A percentile compares a stretch with the other conserved stretches of the same genome.
These are phyloP conservation scores for Phengaris alcon DNA, from an alignment of 2,888 invertebrate genomes.

Conservation along the genomic window DNA sequence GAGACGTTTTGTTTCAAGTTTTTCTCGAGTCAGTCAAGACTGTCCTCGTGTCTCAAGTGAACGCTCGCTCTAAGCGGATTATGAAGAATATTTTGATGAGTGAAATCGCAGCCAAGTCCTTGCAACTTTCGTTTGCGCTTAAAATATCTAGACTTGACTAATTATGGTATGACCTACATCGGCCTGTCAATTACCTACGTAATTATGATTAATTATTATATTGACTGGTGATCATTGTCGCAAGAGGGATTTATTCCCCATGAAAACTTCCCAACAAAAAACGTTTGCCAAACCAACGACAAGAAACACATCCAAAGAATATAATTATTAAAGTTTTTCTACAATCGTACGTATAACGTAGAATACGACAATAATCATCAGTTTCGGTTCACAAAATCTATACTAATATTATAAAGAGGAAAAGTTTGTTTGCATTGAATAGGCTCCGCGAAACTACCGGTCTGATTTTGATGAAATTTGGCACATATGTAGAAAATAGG, in stretches of 20 bases:
- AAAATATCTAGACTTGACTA: slow-evolving; percentile 22
- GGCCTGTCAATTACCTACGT: background rate
- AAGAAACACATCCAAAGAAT: background rate
- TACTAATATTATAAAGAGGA: too few species aligned
- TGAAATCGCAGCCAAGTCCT: slow-evolving; percentile 48
- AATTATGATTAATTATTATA: slow-evolving; percentile 8
- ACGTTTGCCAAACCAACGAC: background rate
- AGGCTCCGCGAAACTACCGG: too few species aligned
- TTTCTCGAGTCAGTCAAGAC: too few species aligned
- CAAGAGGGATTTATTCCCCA: background rate
- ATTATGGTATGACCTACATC: slow-evolving; percentile 16
- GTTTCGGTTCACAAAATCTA: background rate
- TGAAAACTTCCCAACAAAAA: too few species aligned
- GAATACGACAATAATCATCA: background rate
- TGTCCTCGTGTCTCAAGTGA: too few species aligned
- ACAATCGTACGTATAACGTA: background rate
- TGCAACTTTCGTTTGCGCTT: slow-evolving; percentile 14
- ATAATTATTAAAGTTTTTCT: background rate
- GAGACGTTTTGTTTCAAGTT: too few species aligned
- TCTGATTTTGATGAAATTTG: too few species aligned
- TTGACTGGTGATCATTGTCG: background rate
- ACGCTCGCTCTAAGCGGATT: too few species aligned
- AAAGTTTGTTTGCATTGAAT: too few species aligned
- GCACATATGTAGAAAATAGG: too few species aligned
- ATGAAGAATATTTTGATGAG: background rate